phyloP scores from a whole-genome alignment of 2,797 vertebrate species.

The Falco columbarius region DNA sequence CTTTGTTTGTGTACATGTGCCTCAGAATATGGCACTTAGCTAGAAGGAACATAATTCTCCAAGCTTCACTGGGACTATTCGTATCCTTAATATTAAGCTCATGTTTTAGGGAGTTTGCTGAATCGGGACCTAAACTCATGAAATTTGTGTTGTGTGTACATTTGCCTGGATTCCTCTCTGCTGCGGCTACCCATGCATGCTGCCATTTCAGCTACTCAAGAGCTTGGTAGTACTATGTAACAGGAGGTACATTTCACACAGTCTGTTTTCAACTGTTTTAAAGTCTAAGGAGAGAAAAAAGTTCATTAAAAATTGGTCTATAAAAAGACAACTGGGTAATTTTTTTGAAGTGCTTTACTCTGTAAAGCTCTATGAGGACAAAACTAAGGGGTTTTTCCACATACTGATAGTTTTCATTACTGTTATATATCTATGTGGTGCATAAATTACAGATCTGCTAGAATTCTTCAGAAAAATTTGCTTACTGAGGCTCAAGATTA shows the following conservation, averaged over 20 bases:
- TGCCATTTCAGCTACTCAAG: neutral
- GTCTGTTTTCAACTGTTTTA: neutral
- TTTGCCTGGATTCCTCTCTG: neutral
- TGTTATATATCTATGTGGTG: neutral
- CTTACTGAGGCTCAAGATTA: neutral
- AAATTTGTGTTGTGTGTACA: neutral
- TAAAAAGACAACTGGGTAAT: neutral
- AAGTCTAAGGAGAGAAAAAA: slow-evolving; percentile 4
- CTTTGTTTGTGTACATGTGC: slow-evolving; percentile 48
- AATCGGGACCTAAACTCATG: neutral
- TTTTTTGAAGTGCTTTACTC: neutral
- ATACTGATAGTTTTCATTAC: neutral
- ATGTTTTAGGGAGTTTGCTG: neutral
- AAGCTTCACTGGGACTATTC: slow-evolving; percentile 22
- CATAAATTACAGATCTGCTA: neutral
- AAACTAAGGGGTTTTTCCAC: neutral
- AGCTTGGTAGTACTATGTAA: neutral
- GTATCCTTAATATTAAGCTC: neutral
- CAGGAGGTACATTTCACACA: neutral
- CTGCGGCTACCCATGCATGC: neutral
- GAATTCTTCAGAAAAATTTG: neutral
- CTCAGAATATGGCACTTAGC: neutral
- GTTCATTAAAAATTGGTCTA: neutral
- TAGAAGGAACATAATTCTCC: slow-evolving; percentile 16
- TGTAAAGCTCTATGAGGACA: neutral